Base-by-base conservation (phyloP, 2,888 invertebrate species). In the Parochlus steinenii region DNA sequence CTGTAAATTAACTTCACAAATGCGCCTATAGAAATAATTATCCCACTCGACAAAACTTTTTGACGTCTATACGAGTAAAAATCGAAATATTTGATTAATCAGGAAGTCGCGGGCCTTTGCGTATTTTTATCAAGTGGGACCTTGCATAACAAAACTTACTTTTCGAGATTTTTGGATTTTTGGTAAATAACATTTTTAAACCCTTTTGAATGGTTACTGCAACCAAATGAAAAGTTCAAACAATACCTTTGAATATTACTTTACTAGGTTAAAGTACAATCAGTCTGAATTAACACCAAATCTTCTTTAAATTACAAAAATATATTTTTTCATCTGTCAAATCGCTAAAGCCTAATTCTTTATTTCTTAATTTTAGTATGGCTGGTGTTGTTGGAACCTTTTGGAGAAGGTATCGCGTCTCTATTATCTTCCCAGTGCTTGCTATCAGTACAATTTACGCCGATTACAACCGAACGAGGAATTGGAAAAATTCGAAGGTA, bases 401-500 rank as follows among this genome's bases (percentile, higher is more conserved):
- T 18, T 36, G 30, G 36, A 20, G 61, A 45, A 67, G 68, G 51
- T 82, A 83, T 62, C 61, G 71, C 44, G 59, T 71, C 46, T 73
- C 74, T 46, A 67, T 76, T 41, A 48, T 71, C 39, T 71, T 82
- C 50, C 85, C 85, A 11, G 59, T 67, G 22, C 42, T 74, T 43
- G 51, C 70, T 37, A 56, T 52, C 18, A 48, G 58, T 15, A 48
- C 67, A 3, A 82, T 86, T 48, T 78, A 64, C 57, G 64, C 71
- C 5, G 86, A 86, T 53, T 77, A 71, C 63, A 67, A 60, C 37
- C 71, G 71, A 46, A 86, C 85, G 1, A 69, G 64, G 44, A 59
- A 66, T 58, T 85, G 79, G 75, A 85, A 85, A 51, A 29, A 29
- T 4, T 22, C 20, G 10, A 17, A 29, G 15, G 11, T 25, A 6